Conservation (phyloP, 2,888 invertebrate genomes). For the Ptychoptera contaminata region DNA sequence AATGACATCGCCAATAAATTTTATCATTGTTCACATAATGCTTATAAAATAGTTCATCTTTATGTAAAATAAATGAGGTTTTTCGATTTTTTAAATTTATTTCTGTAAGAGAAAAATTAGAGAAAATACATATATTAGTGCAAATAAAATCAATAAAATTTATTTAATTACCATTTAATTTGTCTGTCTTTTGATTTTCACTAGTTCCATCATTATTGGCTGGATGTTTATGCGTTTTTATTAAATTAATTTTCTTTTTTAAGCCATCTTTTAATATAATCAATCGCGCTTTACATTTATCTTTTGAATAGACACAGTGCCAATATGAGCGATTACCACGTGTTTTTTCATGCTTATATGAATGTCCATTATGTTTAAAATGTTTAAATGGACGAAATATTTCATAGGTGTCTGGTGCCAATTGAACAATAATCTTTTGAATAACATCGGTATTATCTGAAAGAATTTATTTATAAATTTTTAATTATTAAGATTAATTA, state of each 20-base stretch:
- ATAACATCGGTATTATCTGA: neutral
- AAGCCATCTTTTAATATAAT: constrained; percentile 1
- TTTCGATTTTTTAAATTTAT: neutral
- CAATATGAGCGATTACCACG: constrained; percentile 8
- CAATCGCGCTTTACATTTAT: constrained; percentile 7
- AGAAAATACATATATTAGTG: neutral
- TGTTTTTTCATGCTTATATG: constrained; percentile 7
- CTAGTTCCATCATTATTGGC: neutral
- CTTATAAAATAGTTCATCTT: constrained; percentile 7
- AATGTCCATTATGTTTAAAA: constrained; percentile 5
- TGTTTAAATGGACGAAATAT: constrained; percentile 3
- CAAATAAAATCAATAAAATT: neutral
- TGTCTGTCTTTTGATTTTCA: neutral
- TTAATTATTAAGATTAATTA: too few relatives aligned
- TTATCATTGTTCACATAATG: constrained; percentile 7
- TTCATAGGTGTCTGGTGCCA: constrained; percentile 7
- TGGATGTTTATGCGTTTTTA: constrained; percentile 9
- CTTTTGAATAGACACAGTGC: constrained; percentile 4
- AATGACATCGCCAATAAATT: constrained; percentile 9
- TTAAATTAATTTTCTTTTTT: constrained; percentile 1
- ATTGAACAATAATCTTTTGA: constrained; percentile 1
- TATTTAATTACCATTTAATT: neutral
- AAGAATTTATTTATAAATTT: neutral
- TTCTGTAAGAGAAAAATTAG: constrained; percentile 3
- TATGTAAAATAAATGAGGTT: constrained; percentile 6